Conservation (phyloP, 2,797 vertebrate genomes). For the Austrolebias charrua region DNA sequence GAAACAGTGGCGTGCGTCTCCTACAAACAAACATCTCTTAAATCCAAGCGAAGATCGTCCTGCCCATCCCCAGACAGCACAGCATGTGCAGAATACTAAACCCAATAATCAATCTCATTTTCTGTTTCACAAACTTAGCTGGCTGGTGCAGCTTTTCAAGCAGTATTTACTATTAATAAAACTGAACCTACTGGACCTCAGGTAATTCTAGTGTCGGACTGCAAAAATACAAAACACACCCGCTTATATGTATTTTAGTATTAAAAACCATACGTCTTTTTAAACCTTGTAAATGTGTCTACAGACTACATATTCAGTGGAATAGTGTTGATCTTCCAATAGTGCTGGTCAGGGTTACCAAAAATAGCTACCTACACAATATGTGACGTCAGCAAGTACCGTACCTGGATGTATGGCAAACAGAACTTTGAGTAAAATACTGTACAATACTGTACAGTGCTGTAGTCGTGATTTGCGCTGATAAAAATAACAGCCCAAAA, state of each 20-base stretch:
- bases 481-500: too few relatives aligned
- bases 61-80: conserved; percentile 2
- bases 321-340: too few relatives aligned
- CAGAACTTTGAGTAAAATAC: too few relatives aligned
- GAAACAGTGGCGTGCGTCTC: background rate
- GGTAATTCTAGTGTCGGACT: background rate
- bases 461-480: too few relatives aligned
- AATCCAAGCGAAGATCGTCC: background rate
- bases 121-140: background rate
- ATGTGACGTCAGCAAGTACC: too few relatives aligned
- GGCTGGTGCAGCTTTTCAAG: background rate
- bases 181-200: background rate
- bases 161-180: background rate
- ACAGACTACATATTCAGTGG: too few relatives aligned
- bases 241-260: background rate
- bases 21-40: background rate
- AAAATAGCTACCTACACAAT: too few relatives aligned
- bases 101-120: background rate
- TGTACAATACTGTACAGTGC: too few relatives aligned
- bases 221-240: background rate
- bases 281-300: too few relatives aligned
- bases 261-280: background rate
- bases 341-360: too few relatives aligned
- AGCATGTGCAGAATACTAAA: conserved; percentile 10
- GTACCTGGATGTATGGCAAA: too few relatives aligned